phyloP scores from a whole-genome alignment of 2,888 invertebrate species.

The Aromia moschata region DNA sequence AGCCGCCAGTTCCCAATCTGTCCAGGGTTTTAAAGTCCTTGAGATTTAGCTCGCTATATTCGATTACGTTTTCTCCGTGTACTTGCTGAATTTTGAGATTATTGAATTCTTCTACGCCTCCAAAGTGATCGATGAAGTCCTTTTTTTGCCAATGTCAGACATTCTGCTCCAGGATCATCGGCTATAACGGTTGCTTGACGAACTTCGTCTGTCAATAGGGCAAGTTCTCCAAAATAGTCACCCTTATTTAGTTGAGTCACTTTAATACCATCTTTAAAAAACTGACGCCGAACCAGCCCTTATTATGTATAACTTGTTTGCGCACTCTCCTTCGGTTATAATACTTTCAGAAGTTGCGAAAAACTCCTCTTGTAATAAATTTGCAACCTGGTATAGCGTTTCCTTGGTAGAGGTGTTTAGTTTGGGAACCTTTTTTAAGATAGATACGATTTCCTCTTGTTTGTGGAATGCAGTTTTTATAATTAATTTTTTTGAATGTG shows the following conservation, averaged over 20 bases:
- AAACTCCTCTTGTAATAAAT: constrained; percentile 87
- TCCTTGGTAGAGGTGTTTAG: constrained; percentile 76
- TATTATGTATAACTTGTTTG: constrained; percentile 91
- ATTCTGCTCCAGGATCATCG: constrained; percentile 77
- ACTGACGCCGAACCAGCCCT: constrained; percentile 67
- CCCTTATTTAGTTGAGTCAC: constrained; percentile 29
- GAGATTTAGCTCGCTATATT: constrained; percentile 61
- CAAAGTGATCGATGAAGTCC: constrained; percentile 85
- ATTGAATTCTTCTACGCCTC: constrained; percentile 72
- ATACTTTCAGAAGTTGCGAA: constrained; percentile 81
- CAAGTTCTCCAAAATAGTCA: constrained; percentile 69
- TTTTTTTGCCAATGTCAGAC: constrained; percentile 80
- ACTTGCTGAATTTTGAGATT: constrained; percentile 34
- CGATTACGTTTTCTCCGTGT: constrained; percentile 23
- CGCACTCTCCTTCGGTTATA: constrained; percentile 83
- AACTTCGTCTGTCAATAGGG: constrained; percentile 76
- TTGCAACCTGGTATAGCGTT: constrained; percentile 82
- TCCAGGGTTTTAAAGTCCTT: constrained; percentile 81
- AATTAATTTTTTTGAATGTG: constrained; percentile 90
- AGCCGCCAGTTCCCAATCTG: constrained; percentile 89
- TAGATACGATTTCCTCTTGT: constrained; percentile 84
- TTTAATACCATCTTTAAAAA: constrained; percentile 17
- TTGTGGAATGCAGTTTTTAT: constrained; percentile 85
- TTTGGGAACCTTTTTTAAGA: constrained; percentile 82
- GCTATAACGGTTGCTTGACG: constrained; percentile 91